Percentiles rank a stretch among this genome's conserved stretches.
phyloP scores from a whole-genome alignment of 2,113 vertebrate species.

The Opisthocomus hoazin region DNA sequence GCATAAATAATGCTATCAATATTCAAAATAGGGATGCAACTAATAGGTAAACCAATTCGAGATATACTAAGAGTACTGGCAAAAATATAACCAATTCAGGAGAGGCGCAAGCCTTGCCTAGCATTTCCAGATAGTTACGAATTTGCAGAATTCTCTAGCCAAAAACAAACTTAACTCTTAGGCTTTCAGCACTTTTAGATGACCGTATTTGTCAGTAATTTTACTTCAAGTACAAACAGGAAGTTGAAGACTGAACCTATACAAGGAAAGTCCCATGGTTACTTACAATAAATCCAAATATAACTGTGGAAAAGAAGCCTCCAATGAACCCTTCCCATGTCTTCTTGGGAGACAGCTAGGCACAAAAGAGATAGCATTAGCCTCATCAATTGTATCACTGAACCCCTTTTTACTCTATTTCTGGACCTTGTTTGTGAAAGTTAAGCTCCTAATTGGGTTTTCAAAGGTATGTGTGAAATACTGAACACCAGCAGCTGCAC shows the following conservation, averaged over 20 bases:
- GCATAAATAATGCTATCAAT: background rate
- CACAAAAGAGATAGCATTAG: background rate
- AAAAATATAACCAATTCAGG: background rate
- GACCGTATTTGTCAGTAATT: background rate
- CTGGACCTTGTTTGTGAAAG: background rate
- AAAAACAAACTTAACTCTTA: background rate
- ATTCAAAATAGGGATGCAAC: background rate
- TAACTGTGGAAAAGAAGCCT: constrained; percentile 91
- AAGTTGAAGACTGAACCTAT: background rate
- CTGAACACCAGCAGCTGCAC: background rate
- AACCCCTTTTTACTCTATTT: background rate
- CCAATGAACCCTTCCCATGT: constrained; percentile 99
- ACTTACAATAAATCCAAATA: constrained; percentile 97
- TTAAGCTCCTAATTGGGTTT: background rate
- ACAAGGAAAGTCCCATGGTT: background rate
- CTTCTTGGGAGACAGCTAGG: constrained; percentile 95
- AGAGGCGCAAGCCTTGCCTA: background rate
- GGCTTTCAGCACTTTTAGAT: background rate
- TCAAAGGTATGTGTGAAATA: background rate
- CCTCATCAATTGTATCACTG: background rate
- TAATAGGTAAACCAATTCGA: background rate
- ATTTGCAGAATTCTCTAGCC: background rate
- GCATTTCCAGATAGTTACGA: background rate
- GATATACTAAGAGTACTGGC: background rate
- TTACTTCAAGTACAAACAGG: background rate